phyloP scores from a whole-genome alignment of 2,888 invertebrate genomes.

The Ormyrus nitidulus region DNA sequence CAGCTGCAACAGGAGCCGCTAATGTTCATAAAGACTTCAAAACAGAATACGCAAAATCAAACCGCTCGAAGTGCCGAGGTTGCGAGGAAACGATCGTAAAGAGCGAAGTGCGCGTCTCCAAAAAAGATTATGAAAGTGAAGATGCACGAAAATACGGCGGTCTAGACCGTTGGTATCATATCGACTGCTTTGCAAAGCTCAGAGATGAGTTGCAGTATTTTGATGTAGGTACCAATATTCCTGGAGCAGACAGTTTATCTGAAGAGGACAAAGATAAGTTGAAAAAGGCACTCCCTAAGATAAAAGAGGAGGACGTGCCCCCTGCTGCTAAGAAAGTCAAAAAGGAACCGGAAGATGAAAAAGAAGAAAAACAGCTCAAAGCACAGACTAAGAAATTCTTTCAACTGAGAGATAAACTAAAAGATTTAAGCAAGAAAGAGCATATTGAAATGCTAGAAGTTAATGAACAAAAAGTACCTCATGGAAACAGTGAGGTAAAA shows the following conservation, averaged over 20 bases:
- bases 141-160: constrained; percentile 89
- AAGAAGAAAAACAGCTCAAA: constrained; percentile 79
- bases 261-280: constrained; percentile 84
- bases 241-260: constrained; percentile 84
- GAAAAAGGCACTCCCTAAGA: constrained; percentile 79
- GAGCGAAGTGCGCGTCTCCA: constrained; percentile 82
- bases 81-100: constrained; percentile 92
- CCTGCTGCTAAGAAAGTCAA: constrained; percentile 84
- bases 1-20: constrained; percentile 60
- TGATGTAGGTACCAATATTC: constrained; percentile 83
- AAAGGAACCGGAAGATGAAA: constrained; percentile 78
- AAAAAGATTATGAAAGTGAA: constrained; percentile 90
- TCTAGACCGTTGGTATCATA: constrained; percentile 92
- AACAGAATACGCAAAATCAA: constrained; percentile 92
- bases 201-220: constrained; percentile 85
- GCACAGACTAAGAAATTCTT: constrained; percentile 86
- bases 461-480: constrained; percentile 85
- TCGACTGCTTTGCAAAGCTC: constrained; percentile 90
- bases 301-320: constrained; percentile 78
- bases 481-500: constrained; percentile 81
- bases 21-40: constrained; percentile 81
- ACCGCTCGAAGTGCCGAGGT: constrained; percentile 86
- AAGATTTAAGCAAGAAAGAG: constrained; percentile 79
- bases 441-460: constrained; percentile 81
- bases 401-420: constrained; percentile 80